Evolutionary conservation across 2,888 invertebrate species (phyloP).

Genomic region (Dynastes grantii): DNA sequence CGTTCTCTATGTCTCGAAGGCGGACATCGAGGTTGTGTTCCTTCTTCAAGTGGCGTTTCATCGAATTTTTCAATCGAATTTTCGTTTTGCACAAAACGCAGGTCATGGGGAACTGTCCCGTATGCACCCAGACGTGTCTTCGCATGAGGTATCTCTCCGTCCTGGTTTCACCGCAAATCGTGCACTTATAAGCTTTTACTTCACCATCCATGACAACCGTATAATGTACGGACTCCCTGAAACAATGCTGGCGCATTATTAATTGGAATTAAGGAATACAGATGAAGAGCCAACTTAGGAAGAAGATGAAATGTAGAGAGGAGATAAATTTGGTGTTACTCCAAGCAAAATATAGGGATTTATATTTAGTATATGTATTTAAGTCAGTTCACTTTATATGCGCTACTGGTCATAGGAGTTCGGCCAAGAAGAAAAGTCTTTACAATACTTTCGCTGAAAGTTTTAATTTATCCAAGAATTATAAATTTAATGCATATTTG

Average conservation of each 20-base stretch:
- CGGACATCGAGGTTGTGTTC: background rate
- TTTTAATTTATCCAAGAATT: no score
- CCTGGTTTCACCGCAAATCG: background rate
- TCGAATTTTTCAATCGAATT: background rate
- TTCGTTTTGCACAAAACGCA: background rate
- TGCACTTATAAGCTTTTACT: conserved; percentile 9
- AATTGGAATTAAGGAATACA: background rate
- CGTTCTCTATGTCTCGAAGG: background rate
- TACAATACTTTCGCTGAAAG: no score
- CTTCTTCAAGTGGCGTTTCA: conserved; percentile 16
- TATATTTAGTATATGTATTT: no score
- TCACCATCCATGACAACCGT: conserved; percentile 8
- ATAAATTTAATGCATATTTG: no score
- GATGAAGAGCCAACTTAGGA: background rate
- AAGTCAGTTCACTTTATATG: no score
- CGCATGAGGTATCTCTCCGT: conserved; percentile 12
- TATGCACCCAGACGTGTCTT: conserved; percentile 3
- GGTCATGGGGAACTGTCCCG: background rate
- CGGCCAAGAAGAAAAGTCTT: no score
- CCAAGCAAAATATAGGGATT: no score
- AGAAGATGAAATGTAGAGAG: no score
- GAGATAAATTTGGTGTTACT: no score
- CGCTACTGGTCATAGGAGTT: no score
- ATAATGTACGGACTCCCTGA: conserved; percentile 3
- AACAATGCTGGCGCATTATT: background rate